These are phyloP conservation scores for Lasius fuliginosus DNA, from an alignment of 2,888 invertebrate genomes.

Conservation along the genomic window DNA sequence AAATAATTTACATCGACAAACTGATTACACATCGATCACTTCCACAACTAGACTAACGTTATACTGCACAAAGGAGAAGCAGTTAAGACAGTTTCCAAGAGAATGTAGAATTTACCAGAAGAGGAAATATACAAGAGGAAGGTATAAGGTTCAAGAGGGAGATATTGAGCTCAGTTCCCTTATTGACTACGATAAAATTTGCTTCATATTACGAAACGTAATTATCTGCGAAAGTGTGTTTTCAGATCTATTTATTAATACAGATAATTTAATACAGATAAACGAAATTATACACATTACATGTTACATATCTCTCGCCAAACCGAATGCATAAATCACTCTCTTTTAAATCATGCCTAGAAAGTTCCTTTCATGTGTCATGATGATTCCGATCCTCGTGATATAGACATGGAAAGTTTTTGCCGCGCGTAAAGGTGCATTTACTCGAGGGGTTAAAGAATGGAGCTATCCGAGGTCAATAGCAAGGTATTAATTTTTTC, in stretches of 20 bases:
- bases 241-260: neutral
- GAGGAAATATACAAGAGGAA: too few species aligned
- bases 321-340: neutral
- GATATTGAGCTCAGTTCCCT: too few species aligned
- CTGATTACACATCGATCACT: too few species aligned
- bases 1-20: too few species aligned
- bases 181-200: neutral
- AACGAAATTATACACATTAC: too few species aligned
- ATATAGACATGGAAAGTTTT: neutral
- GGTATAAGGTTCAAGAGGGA: too few species aligned
- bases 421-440: neutral
- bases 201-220: neutral
- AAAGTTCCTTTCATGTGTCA: conserved; percentile 6
- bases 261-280: neutral
- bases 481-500: conserved; percentile 66
- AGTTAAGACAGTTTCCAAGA: too few species aligned
- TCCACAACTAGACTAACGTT: too few species aligned
- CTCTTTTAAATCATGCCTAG: neutral
- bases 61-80: too few species aligned
- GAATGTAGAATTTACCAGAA: too few species aligned
- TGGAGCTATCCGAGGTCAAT: conserved; percentile 16
- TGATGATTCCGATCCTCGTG: neutral
- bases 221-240: neutral
- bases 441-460: conserved; percentile 59
- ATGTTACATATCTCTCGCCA: neutral